Percentiles rank a stretch among this genome's conserved stretches.
These are phyloP conservation scores for Halocaridina rubra DNA, from an alignment of 2,888 invertebrate genomes.

Conservation along the genomic window DNA sequence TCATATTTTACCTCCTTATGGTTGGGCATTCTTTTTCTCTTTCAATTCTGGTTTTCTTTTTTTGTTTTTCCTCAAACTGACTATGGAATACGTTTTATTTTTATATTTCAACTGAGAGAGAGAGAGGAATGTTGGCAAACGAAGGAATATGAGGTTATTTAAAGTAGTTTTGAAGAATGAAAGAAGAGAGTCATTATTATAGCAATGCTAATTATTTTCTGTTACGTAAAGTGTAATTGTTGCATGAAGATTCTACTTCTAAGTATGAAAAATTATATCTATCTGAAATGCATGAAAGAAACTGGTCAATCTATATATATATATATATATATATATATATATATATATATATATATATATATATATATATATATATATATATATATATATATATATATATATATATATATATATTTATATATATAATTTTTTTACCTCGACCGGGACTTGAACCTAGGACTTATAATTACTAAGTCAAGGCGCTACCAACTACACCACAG, in stretches of 20 bases:
- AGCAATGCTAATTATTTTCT: too few relatives aligned
- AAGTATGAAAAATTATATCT: background rate
- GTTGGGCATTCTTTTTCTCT: background rate
- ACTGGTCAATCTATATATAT: background rate
- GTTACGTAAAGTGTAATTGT: too few relatives aligned
- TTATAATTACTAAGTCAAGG: too few relatives aligned
- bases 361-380: slow-evolving; percentile 5
- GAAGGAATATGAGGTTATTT: too few relatives aligned
- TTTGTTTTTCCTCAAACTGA: background rate
- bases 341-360: background rate
- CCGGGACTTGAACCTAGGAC: too few relatives aligned
- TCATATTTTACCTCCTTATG: background rate
- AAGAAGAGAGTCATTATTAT: too few relatives aligned
- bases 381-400: background rate
- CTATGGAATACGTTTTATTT: background rate
- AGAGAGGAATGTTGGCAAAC: background rate
- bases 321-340: background rate
- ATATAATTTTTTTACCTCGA: too few relatives aligned
- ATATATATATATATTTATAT: background rate
- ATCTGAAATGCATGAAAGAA: background rate
- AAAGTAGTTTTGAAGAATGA: too few relatives aligned
- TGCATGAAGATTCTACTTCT: too few relatives aligned
- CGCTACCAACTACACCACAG: too few relatives aligned
- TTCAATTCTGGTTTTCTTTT: background rate
- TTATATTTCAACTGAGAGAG: background rate